Base-by-base conservation (phyloP, 2,113 vertebrate genomes). In the Semicossyphus pulcher region DNA sequence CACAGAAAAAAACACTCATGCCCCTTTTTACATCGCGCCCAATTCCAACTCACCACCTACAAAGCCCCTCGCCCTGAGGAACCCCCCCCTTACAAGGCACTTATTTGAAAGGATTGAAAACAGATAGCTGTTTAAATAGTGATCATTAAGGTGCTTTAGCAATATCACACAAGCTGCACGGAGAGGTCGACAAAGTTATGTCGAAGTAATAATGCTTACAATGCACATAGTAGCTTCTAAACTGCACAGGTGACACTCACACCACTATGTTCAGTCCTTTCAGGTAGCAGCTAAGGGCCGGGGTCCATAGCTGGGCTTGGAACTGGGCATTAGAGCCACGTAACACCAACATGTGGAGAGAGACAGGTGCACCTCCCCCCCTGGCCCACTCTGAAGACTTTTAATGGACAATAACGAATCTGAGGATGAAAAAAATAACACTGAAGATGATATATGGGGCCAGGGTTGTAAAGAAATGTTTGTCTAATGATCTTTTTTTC, bases 281-380 rank as follows among this genome's bases (percentile, higher is more conserved):
- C 71, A 79, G 81, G 83, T 73, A 69, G 72, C 63, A 81, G 78
- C 76, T 69, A 66, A 75, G 76, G 80, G 74, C 72, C 71, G 34
- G 73, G 88, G 65, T 78, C 58, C 76, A 66, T 80, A 73, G 79
- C 67, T 83, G 77, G 63, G 76, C 59, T 84, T 84, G 73, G 65
- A 89, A 85, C 58, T 78, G 80, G 82, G 80, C 81, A 72, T 66
- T 62, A 49, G 39, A 84, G 81, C 78, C 89, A 84, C 72, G 42
- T 74, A 73, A 59, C 69, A 76, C 57, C 76, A 44, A 41, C 53
- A 49, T 34, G 31, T 45, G 61, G 77, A 86, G 44, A 69, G 92
- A 74, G 92, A 93, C 84, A 89, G 93, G 72, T 81, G 87, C 93
- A 95, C 92, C 91, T 93, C 91, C 90, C 93, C n/a, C 92, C 92